Conservation (phyloP, 2,113 vertebrate genomes). For the Paedocypris sp. region DNA sequence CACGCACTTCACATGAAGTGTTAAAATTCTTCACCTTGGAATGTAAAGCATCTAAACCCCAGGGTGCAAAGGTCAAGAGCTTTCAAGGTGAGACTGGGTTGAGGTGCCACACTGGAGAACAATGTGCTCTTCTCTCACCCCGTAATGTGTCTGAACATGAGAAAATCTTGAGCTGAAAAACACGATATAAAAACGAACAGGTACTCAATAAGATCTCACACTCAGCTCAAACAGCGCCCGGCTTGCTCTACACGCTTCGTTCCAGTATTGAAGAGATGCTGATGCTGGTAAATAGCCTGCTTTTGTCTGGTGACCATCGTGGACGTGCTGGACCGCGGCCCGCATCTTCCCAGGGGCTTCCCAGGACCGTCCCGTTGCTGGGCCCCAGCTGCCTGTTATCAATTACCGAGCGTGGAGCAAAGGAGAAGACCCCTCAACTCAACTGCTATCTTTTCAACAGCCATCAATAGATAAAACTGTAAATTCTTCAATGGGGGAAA, state of each 20-base stretch:
- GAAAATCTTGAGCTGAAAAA: not conserved
- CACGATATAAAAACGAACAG: not conserved
- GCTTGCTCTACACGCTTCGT: too few relatives aligned
- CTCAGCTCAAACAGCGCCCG: not conserved
- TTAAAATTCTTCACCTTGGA: not conserved
- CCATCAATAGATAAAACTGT: too few relatives aligned
- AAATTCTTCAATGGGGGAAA: not conserved
- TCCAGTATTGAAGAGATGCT: not conserved
- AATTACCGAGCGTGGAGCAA: conserved; percentile 32
- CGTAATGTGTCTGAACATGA: not conserved
- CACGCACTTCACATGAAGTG: not conserved
- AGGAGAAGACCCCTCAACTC: too few relatives aligned
- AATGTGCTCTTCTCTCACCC: not conserved
- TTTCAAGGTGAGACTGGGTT: not conserved
- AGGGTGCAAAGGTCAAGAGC: not conserved
- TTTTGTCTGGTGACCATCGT: conserved; percentile 13
- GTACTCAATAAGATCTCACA: not conserved
- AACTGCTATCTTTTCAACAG: too few relatives aligned
- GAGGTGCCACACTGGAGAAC: not conserved
- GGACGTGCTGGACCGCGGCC: conserved; percentile 13
- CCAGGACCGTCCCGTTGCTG: conserved; percentile 11
- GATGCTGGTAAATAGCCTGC: conserved; percentile 18
- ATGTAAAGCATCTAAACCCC: not conserved
- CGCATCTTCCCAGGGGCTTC: conserved; percentile 5
- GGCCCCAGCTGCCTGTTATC: conserved; percentile 33